Base-by-base conservation (phyloP, 2,888 invertebrate species). In the Mystacides longicornis region DNA sequence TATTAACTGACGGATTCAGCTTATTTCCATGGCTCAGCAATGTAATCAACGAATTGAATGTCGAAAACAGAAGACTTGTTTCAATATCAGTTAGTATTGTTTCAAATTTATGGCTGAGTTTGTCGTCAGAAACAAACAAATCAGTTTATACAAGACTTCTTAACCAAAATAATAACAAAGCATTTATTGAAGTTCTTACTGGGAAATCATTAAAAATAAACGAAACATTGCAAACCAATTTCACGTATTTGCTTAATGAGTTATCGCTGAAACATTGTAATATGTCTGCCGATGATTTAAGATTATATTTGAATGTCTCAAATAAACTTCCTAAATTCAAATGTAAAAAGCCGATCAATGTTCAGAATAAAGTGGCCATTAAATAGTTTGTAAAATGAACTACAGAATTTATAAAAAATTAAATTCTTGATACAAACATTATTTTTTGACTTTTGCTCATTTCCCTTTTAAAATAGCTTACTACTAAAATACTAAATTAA, bases 21-120 rank as follows among this genome's bases (percentile, higher is more conserved):
- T 68, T 93, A 1, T 65, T 91, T 23, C 75, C 86, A 0, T 92
- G 91, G 88, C 65, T 92, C 2, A 66, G 68, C 47, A 68, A 71
- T 23, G 65, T 75, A 1, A 64, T 75, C 2, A 54, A 56, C 4
- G 57, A 62, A 45, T 49, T 67, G n/a, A 52, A 59, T 1, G 50
- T 49, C 20, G 60, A 62, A 18, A 65, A 68, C 45, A 20, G 49
- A 14, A 64, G 67, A 37, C 57, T 61, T 7, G 52, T 66, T 3
- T 56, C 60, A 20, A 54, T 63, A 4, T 52, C 68, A 4, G 58
- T 68, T 1, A 60, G 62, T 42, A 65, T 71, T 48, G 54, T 65
- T 7, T 62, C 63, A 20, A 68, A 67, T 63, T 52, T 67, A 42
- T 58, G 54, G 56, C 27, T 50, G 31, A 43, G 55, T 63, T 42